A percentile compares a stretch with the other conserved stretches of the same genome.
phyloP scores from a whole-genome alignment of 1,140 invertebrate species.

The Nymphalis io region DNA sequence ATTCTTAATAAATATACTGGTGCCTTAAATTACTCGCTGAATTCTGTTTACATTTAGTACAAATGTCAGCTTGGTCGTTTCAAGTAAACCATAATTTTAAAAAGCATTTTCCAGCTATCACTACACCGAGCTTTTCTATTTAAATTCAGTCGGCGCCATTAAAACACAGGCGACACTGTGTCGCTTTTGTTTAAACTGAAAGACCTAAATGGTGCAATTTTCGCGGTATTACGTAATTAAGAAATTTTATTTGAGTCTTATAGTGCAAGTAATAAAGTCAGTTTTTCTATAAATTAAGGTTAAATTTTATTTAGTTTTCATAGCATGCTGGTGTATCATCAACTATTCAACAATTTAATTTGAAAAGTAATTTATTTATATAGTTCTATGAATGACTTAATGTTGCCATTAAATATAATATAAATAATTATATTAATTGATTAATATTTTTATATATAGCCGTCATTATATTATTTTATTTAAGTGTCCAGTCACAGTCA shows the following conservation, averaged over 20 bases:
- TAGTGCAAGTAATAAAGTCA: background rate
- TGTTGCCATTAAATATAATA: background rate
- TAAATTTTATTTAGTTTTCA: background rate
- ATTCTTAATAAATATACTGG: too few species aligned
- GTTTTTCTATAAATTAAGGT: background rate
- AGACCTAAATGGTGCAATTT: background rate
- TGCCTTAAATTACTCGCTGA: too few species aligned
- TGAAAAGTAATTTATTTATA: background rate
- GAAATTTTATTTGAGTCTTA: background rate
- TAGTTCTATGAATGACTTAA: background rate
- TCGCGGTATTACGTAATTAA: background rate
- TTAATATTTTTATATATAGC: background rate
- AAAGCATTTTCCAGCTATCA: background rate
- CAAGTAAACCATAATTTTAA: background rate
- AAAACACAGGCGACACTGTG: slow-evolving; percentile 27
- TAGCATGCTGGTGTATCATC: slow-evolving; percentile 1
- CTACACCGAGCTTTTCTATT: slow-evolving; percentile 5
- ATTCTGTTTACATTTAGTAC: too few species aligned
- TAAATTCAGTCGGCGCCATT: slow-evolving; percentile 12
- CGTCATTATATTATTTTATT: background rate
- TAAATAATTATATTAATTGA: background rate
- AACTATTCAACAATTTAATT: background rate
- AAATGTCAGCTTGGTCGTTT: background rate
- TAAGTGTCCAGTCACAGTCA: background rate
- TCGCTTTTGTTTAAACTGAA: slow-evolving; percentile 19